These are phyloP conservation scores for Xiphorhynchus elegans DNA, from an alignment of 2,113 vertebrate species.

Conservation along the genomic window DNA sequence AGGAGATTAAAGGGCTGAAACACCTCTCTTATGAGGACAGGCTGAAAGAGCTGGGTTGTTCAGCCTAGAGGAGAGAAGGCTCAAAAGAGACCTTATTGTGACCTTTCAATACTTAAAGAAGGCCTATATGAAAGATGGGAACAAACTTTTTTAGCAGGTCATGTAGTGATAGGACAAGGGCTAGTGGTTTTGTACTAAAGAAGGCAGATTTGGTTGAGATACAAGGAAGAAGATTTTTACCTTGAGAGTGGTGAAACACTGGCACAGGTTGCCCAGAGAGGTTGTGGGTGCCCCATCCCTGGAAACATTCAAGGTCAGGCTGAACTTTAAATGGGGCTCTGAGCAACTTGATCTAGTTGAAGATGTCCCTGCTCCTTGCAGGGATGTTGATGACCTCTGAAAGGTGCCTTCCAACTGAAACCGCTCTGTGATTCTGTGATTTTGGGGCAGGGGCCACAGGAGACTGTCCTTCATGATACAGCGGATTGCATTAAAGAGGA, in stretches of 20 bases:
- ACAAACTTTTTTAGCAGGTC: neutral
- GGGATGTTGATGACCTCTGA: neutral
- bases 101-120: neutral
- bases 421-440: neutral
- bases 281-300: neutral
- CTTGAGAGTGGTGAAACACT: neutral
- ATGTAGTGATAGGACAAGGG: neutral
- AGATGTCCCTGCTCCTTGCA: neutral
- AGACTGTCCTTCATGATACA: neutral
- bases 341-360: neutral
- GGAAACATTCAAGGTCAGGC: neutral
- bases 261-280: neutral
- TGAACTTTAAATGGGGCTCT: neutral
- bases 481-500: neutral
- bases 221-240: neutral
- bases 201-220: neutral
- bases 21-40: neutral
- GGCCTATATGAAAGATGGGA: neutral
- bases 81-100: accelerated
- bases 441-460: neutral
- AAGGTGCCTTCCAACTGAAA: neutral
- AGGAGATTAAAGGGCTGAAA: neutral
- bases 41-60: neutral
- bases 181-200: neutral
- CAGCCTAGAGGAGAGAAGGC: neutral